phyloP scores from a whole-genome alignment of 92 coral and sea anemone species.

The Virgularia gustaviana region DNA sequence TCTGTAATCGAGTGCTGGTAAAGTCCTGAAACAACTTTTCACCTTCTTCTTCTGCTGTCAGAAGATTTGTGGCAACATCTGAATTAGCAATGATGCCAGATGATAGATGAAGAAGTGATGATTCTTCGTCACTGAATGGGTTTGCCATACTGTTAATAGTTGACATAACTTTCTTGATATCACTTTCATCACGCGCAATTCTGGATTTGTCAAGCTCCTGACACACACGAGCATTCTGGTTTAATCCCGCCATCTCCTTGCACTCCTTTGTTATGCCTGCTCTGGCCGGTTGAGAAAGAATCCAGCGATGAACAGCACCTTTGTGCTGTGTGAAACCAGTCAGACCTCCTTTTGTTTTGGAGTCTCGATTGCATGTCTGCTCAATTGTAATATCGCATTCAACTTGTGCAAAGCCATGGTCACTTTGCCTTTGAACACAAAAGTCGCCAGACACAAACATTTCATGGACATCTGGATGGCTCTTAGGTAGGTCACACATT shows the following conservation, averaged over 20 bases:
- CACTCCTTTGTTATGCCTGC: constrained; percentile 29
- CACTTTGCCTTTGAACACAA: constrained; percentile 50
- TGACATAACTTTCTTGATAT: constrained; percentile 11
- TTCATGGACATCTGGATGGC: constrained; percentile 49
- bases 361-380: constrained; percentile 42
- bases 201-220: constrained; percentile 18
- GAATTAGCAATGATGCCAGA: constrained; percentile 8
- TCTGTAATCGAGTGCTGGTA: constrained; percentile 4
- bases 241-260: constrained; percentile 26
- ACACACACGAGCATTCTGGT: constrained; percentile 14
- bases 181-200: constrained; percentile 5
- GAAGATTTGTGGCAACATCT: constrained; percentile 9
- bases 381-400: constrained; percentile 43
- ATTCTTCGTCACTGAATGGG: constrained; percentile 17
- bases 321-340: constrained; percentile 42
- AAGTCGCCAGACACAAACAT: constrained; percentile 52
- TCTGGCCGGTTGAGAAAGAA: constrained; percentile 31
- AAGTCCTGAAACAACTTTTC: constrained; percentile 13
- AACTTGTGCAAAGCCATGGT: constrained; percentile 39
- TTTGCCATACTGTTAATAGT: constrained; percentile 10
- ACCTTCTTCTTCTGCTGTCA: constrained; percentile 10
- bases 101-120: constrained; percentile 17
- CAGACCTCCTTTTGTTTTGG: constrained; percentile 45
- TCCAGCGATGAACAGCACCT: constrained; percentile 40
- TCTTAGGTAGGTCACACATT: constrained; percentile 15